These are phyloP conservation scores for Choristoneura rosaceana DNA, from an alignment of 2,888 invertebrate species.

Conservation along the genomic window DNA sequence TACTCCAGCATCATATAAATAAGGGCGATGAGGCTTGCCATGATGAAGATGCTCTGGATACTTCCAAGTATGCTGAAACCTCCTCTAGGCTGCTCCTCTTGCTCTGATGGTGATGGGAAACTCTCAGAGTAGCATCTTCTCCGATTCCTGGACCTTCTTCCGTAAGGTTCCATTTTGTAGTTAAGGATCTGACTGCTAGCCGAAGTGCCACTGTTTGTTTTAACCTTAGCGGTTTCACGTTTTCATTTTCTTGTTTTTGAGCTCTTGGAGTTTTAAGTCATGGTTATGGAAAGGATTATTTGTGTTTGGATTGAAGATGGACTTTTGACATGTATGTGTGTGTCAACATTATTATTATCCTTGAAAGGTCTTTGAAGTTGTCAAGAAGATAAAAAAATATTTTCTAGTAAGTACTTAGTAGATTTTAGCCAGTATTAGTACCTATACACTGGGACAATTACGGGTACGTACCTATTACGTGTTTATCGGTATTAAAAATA, in stretches of 20 bases:
- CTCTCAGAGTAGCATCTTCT: constrained; percentile 52
- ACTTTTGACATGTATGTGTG: not conserved
- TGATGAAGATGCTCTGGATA: constrained; percentile 56
- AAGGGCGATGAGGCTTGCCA: constrained; percentile 60
- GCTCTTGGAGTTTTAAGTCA: not conserved
- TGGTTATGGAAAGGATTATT: not conserved
- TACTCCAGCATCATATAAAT: constrained; percentile 69
- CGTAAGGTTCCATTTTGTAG: constrained; percentile 60
- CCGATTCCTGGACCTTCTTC: constrained; percentile 59
- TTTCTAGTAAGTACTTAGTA: not conserved
- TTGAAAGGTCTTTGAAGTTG: not conserved
- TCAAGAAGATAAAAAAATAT: not conserved
- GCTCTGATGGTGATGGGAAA: constrained; percentile 19
- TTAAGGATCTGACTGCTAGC: constrained; percentile 19
- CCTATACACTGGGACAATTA: too few relatives aligned
- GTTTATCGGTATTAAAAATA: too few relatives aligned
- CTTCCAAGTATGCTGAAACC: constrained; percentile 52
- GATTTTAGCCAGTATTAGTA: not conserved
- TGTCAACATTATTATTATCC: not conserved
- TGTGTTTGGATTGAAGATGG: not conserved
- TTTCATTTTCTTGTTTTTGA: not conserved
- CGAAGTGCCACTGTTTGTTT: constrained; percentile 30
- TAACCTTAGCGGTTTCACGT: not conserved
- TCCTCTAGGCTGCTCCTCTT: constrained; percentile 49
- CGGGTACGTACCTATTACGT: too few relatives aligned